These are phyloP conservation scores for Perca flavescens DNA, from an alignment of 2,113 vertebrate species.

Conservation along the genomic window DNA sequence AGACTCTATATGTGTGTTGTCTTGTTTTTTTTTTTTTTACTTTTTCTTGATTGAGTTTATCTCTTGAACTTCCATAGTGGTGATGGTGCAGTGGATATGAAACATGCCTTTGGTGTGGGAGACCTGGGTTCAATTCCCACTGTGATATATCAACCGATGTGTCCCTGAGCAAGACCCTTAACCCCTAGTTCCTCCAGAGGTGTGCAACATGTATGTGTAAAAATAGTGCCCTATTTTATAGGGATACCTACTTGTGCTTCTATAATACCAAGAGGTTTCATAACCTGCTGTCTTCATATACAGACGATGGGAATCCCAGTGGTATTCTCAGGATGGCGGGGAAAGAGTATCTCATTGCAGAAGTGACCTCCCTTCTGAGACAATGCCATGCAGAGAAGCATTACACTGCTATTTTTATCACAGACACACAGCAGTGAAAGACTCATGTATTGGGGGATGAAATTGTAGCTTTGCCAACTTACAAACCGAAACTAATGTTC, in stretches of 20 bases:
- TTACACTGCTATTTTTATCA: constrained; percentile 65
- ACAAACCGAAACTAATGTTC: background rate
- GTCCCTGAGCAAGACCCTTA: no score
- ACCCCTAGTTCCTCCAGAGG: no score
- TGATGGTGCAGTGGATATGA: no score
- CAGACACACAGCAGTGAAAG: constrained; percentile 5
- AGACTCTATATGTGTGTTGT: constrained; percentile 26
- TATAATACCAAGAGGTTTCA: background rate
- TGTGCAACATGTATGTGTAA: no score
- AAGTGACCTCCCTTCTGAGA: constrained; percentile 36
- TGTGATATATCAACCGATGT: no score
- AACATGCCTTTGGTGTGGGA: no score
- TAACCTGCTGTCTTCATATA: constrained; percentile 5
- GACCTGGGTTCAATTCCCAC: no score
- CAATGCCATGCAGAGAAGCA: constrained; percentile 50
- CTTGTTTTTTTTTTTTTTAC: constrained; percentile 5
- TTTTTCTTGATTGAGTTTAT: background rate
- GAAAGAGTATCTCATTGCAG: constrained; percentile 56
- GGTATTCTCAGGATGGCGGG: constrained; percentile 23
- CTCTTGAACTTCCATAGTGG: background rate
- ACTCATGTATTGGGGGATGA: background rate
- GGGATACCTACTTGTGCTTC: background rate
- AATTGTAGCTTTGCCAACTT: background rate
- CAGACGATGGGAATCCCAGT: background rate
- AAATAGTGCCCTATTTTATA: no score